Percentiles rank a stretch among this genome's conserved stretches.
These are phyloP conservation scores for Ceraclea dissimilis DNA, from an alignment of 2,888 invertebrate species.

Conservation along the genomic window DNA sequence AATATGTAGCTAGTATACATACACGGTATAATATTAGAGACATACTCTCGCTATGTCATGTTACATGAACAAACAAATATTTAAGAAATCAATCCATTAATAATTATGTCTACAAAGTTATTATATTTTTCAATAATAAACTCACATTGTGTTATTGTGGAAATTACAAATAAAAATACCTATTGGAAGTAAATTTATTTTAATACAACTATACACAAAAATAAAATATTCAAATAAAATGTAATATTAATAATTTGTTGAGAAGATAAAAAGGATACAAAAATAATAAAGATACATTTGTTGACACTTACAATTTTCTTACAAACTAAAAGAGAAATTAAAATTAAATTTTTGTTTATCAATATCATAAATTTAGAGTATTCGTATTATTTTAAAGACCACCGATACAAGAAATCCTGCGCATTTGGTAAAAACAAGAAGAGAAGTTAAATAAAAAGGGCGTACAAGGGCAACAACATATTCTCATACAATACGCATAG, in stretches of 20 bases:
- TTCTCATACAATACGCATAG: background rate
- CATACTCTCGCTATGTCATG: too few relatives aligned
- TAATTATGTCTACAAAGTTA: too few relatives aligned
- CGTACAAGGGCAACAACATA: conserved; percentile 17
- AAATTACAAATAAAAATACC: conserved; percentile 6
- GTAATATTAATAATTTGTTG: conserved; percentile 16
- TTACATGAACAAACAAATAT: background rate
- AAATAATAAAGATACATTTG: conserved; percentile 22
- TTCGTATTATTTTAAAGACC: conserved; percentile 22
- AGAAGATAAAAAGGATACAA: conserved; percentile 19
- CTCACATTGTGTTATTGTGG: too few relatives aligned
- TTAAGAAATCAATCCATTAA: conserved; percentile 14
- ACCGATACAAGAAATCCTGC: conserved; percentile 25
- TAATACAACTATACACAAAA: conserved; percentile 9
- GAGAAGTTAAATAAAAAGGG: conserved; percentile 19
- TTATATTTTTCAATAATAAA: too few relatives aligned
- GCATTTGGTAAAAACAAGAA: conserved; percentile 19
- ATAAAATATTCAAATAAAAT: background rate
- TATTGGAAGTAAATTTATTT: conserved; percentile 24
- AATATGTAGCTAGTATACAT: conserved; percentile 15
- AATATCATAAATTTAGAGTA: conserved; percentile 26
- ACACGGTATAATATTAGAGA: too few relatives aligned
- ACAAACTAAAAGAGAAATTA: conserved; percentile 26
- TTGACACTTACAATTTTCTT: conserved; percentile 21
- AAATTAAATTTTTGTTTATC: conserved; percentile 19